Base-by-base conservation (phyloP, 2,888 invertebrate genomes). In the Phyto melanocephala region DNA sequence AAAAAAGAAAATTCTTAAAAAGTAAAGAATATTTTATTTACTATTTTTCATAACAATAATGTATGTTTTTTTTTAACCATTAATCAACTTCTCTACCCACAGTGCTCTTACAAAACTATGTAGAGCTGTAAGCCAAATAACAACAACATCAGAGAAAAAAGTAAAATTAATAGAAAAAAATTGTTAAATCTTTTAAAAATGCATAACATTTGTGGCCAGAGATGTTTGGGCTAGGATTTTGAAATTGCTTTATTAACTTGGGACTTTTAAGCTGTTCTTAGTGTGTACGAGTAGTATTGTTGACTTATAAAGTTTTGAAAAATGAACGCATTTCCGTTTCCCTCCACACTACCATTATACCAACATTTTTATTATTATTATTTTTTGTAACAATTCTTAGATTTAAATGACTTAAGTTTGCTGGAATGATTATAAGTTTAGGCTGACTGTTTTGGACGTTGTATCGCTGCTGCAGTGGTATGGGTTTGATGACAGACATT, bases 261-360 rank as follows among this genome's bases (percentile, higher is more conserved):
- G 40, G 6, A 63, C 50, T 56, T 62, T 67, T 72, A 76, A 76
- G 76, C 62, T 45, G 54, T 63, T 56, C 60, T 40, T 24, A 50
- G 45, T 33, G 47, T n/a, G 40, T 24, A n/a, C n/a, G n/a, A 15
- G 24, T 54, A 20, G 40, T 22, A 15, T 67, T 20, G 37, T 17
- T 10, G 80, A 56, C 74, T 68, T 63, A 47, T 65, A 80, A 68
- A 52, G 45, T 65, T 79, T 82, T 85, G 84, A 85, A 80, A 85
- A 85, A 85, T 85, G 65, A 79, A 84, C 71, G 81, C 84, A 85
- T 85, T 85, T 85, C 85, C 84, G 82, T 83, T 84, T 85, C 79
- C 84, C 75, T 75, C 70, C 45, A 20, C 70, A 52, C 11, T 17
- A 47, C 47, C 42, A 76, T 58, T 76, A 50, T 40, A 47, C 40